A percentile compares a stretch with the other conserved stretches of the same genome.
phyloP scores from a whole-genome alignment of 2,888 invertebrate species.

The Lasioglossum vierecki region DNA sequence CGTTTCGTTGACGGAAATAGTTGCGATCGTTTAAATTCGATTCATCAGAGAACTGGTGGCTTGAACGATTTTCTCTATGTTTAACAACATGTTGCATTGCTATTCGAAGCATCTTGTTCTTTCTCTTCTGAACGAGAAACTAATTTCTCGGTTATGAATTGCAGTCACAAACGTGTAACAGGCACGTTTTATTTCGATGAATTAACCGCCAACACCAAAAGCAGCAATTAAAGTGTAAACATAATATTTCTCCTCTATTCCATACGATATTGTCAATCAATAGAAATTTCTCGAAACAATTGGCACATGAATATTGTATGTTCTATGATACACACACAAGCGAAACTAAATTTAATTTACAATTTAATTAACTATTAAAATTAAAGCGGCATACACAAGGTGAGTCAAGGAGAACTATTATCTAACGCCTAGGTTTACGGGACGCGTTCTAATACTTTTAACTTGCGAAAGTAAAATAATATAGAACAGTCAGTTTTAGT shows the following conservation, averaged over 20 bases:
- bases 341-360: not conserved
- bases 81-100: not conserved
- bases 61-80: constrained; percentile 15
- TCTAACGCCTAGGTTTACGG: not conserved
- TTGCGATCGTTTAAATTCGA: not conserved
- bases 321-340: not conserved
- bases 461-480: not conserved
- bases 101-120: constrained; percentile 4
- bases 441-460: not conserved
- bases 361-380: not conserved
- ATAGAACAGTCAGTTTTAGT: not conserved
- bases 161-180: not conserved
- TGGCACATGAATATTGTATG: constrained; percentile 15
- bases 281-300: constrained; percentile 22
- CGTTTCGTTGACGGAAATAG: not conserved
- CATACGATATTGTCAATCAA: not conserved
- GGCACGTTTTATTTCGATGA: not conserved
- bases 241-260: not conserved
- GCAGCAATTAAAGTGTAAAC: not conserved
- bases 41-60: constrained; percentile 12
- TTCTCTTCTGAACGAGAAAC: not conserved
- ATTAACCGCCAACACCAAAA: not conserved
- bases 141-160: not conserved
- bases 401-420: not conserved
- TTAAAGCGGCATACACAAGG: not conserved